These are phyloP conservation scores for Eupeodes latifasciatus DNA, from an alignment of 2,888 invertebrate genomes.

Conservation along the genomic window DNA sequence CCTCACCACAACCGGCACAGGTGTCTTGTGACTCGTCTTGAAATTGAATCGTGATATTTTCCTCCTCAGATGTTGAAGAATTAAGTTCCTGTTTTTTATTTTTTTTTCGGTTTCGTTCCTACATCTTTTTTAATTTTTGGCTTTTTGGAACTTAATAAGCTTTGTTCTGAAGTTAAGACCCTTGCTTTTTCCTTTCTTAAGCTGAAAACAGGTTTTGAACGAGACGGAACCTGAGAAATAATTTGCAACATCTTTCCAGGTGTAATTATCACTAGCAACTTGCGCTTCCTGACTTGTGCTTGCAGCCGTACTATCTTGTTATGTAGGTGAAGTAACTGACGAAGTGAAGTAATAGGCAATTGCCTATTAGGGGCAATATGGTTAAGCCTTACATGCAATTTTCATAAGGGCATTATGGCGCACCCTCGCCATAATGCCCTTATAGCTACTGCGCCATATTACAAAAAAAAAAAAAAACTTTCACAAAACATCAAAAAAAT, in stretches of 20 bases:
- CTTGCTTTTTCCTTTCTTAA: slow-evolving; percentile 19
- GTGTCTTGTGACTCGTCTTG: slow-evolving; percentile 11
- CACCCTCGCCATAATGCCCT: too few species aligned
- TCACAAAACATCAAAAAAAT: too few species aligned
- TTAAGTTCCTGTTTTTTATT: slow-evolving; percentile 2
- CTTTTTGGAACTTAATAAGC: background rate
- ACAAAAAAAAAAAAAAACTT: too few species aligned
- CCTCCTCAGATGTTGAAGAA: slow-evolving; percentile 9
- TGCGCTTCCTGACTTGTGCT: slow-evolving; percentile 3
- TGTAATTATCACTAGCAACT: background rate
- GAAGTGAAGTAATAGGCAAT: too few species aligned
- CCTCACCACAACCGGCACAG: too few species aligned
- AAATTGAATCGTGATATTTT: background rate
- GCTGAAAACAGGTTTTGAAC: background rate
- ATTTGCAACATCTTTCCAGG: slow-evolving; percentile 12
- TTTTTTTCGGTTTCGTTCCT: background rate
- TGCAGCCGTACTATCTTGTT: slow-evolving; percentile 1
- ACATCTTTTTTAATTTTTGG: background rate
- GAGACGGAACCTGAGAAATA: slow-evolving; percentile 3
- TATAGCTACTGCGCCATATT: too few species aligned
- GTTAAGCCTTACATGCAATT: too few species aligned
- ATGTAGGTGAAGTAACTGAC: background rate
- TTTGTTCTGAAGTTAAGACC: background rate
- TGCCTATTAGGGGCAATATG: too few species aligned
- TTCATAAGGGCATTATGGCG: too few species aligned